Conservation (phyloP, 2,888 invertebrate genomes). For the Eurytoma californica region DNA sequence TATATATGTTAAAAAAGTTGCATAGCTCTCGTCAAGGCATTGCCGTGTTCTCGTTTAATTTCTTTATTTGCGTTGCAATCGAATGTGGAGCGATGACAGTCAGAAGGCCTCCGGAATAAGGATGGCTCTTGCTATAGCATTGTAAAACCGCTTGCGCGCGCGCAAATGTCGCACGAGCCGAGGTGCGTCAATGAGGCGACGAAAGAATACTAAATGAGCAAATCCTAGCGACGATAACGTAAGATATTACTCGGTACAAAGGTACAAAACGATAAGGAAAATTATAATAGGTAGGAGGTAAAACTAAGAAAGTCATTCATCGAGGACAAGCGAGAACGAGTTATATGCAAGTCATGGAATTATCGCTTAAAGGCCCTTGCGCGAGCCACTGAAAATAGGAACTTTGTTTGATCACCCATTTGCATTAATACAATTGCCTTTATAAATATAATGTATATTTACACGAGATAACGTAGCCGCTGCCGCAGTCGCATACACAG, state of each 20-base stretch:
- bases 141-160: conserved; percentile 30
- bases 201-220: background rate
- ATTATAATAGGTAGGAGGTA: conserved; percentile 1
- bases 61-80: conserved; percentile 13
- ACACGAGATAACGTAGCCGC: conserved; percentile 48
- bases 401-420: conserved; percentile 72
- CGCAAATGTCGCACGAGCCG: conserved; percentile 21
- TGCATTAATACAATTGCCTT: conserved; percentile 55
- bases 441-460: conserved; percentile 53
- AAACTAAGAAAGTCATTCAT: conserved; percentile 43
- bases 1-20: conserved; percentile 24
- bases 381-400: conserved; percentile 71
- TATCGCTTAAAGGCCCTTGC: conserved; percentile 58
- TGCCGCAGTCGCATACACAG: conserved; percentile 1
- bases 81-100: conserved; percentile 38
- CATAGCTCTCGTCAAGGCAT: conserved; percentile 52
- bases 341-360: conserved; percentile 48
- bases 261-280: background rate
- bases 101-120: conserved; percentile 50
- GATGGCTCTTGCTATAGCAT: conserved; percentile 24
- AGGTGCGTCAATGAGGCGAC: conserved; percentile 18
- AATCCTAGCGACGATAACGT: conserved; percentile 11
- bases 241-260: background rate
- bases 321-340: conserved; percentile 55
- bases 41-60: conserved; percentile 42